A percentile compares a stretch with the other conserved stretches of the same genome.
Conservation (phyloP, 2,797 vertebrate species). For the Psittacula echo region DNA sequence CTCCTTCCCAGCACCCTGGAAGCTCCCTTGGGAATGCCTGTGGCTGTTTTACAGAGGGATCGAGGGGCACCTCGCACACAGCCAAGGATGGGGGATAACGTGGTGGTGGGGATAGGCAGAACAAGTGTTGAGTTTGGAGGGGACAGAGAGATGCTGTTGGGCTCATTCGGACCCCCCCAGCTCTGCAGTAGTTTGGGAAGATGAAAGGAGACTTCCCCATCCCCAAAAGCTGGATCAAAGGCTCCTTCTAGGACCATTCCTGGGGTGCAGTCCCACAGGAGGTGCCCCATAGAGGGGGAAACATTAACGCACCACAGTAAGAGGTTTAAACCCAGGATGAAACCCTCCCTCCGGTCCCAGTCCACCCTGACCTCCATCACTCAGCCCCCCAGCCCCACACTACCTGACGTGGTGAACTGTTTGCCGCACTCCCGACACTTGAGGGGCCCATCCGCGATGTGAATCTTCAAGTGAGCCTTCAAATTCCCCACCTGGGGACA, state of each 20-base stretch:
- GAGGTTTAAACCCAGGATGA: neutral
- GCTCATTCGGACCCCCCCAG: neutral
- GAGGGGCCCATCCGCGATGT: conserved; percentile 92
- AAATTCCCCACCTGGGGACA: conserved; percentile 88
- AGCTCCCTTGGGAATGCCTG: neutral
- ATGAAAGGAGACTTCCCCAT: rapidly evolving
- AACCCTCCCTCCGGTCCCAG: neutral
- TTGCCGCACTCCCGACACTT: conserved; percentile 97
- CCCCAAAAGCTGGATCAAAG: neutral
- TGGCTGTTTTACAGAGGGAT: neutral
- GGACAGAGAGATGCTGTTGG: rapidly evolving
- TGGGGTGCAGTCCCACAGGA: rapidly evolving
- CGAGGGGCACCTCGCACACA: neutral
- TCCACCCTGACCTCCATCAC: rapidly evolving
- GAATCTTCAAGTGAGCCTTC: conserved; percentile 96
- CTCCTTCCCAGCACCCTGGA: neutral
- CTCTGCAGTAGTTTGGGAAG: neutral
- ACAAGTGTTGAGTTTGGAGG: rapidly evolving
- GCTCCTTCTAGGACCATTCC: neutral
- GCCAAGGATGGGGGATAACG: rapidly evolving
- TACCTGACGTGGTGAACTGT: conserved; percentile 98
- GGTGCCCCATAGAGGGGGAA: rapidly evolving
- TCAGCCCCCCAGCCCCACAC: neutral
- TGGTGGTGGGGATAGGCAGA: neutral
- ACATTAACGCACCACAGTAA: rapidly evolving